Evolutionary conservation across 2,888 invertebrate species (phyloP), one percentile per base, ranked within the genome.

Genomic region (Macropis europaea): DNA sequence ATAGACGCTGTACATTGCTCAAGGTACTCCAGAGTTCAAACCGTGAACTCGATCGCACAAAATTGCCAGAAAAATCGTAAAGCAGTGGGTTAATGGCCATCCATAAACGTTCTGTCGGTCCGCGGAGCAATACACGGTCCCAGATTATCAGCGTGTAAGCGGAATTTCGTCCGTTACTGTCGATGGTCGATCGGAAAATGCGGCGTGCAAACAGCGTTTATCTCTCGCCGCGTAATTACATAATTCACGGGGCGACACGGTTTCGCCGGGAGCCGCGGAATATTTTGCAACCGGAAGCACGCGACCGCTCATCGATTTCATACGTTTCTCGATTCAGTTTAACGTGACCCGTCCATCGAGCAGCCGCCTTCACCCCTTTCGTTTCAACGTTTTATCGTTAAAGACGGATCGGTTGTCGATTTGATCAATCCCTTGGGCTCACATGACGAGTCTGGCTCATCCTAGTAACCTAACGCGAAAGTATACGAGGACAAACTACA

Each of bases 161-260:
- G 19, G 28, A 61, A 64, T 61, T 61, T 64, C 61, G 32, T 42
- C 13, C 15, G 24, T 22, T 40, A 6, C 19, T 61, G 61, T 60
- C 61, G 48, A 56, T 48, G 47, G 42, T 26, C 13, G 22, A 54
- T 53, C 52, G 32, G 13, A 53, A 38, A 40, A 67, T 28, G 63
- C 32, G 40, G 42, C 43, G 26, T 45, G 36, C 45, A 43, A 54
- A 54, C 47, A 34, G 40, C 48, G 30, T 63, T 56, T 54, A 56
- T 45, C 40, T 63, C 34, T 36, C 28, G 54, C 43, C 53, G 22
- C 54, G 53, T 63, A 54, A 68, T 68, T 64, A 63, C 67, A 42
- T 68, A 68, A 64, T 68, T 68, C 48, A 42, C 34, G 2, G 48
- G n/a, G 13, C 34, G 22, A 54, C 47, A 48, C 17, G 1, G 36